phyloP scores from a whole-genome alignment of 2,888 invertebrate genomes.

The Heliconius ethilla region DNA sequence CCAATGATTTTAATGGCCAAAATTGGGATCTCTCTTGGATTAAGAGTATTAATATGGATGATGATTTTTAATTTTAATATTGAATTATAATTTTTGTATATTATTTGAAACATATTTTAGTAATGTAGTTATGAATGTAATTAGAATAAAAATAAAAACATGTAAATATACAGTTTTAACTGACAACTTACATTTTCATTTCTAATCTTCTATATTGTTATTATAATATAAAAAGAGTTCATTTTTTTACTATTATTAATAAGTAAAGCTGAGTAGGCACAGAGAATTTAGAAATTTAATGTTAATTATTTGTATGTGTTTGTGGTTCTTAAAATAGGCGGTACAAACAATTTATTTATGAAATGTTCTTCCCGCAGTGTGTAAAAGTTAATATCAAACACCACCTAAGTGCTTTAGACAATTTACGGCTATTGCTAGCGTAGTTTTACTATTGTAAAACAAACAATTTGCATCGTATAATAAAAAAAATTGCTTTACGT shows the following conservation, averaged over 20 bases:
- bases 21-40: conserved; percentile 69
- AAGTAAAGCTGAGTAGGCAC: too few species aligned
- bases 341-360: too few species aligned
- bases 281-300: too few species aligned
- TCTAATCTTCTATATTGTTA: not conserved
- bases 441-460: too few species aligned
- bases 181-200: not conserved
- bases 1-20: conserved; percentile 48
- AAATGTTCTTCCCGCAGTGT: too few species aligned
- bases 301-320: too few species aligned
- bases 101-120: not conserved
- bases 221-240: not conserved
- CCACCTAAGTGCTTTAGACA: too few species aligned
- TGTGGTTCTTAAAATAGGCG: too few species aligned
- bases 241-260: not conserved
- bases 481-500: too few species aligned
- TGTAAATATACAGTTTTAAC: not conserved
- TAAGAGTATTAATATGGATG: conserved; percentile 56
- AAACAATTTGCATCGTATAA: too few species aligned
- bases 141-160: not conserved
- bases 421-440: too few species aligned
- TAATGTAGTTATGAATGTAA: not conserved
- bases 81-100: not conserved
- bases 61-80: conserved; percentile 54
- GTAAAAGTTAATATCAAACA: too few species aligned